Evolutionary conservation across 30 jellyfish, hydroid and myxozoan species (phyloP).

Genomic region (Clytia hemisphaerica): DNA sequence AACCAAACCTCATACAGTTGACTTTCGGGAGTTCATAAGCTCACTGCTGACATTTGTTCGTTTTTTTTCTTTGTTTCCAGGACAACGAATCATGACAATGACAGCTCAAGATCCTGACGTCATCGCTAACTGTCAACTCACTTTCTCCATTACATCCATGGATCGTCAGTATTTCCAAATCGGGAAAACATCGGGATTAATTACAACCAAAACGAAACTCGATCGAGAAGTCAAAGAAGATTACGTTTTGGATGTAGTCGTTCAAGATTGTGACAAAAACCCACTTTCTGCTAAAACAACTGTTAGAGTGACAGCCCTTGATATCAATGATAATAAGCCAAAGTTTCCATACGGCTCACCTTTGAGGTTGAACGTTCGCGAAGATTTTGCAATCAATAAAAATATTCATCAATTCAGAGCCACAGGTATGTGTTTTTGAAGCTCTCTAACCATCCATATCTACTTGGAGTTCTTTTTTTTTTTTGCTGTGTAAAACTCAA

Average conservation of each 20-base stretch:
- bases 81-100: no score
- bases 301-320: slow-evolving; percentile 57
- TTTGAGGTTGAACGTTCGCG: slow-evolving; percentile 41
- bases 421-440: slow-evolving; percentile 61
- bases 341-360: slow-evolving; percentile 39
- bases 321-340: slow-evolving; percentile 83
- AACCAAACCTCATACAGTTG: no score
- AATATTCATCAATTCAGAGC: slow-evolving; percentile 40
- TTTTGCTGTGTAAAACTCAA: no score
- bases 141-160: slow-evolving; percentile 53
- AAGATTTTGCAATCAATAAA: slow-evolving; percentile 35
- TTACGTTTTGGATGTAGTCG: slow-evolving; percentile 56
- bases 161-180: slow-evolving; percentile 58
- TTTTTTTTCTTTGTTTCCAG: no score
- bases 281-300: slow-evolving; percentile 36
- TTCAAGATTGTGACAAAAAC: slow-evolving; percentile 68
- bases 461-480: no score
- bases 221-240: slow-evolving; percentile 68
- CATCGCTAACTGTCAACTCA: slow-evolving; percentile 15
- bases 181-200: slow-evolving; percentile 36
- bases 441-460: no score
- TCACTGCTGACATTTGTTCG: no score
- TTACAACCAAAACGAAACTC: slow-evolving; percentile 46
- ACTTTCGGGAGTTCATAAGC: no score
- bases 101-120: slow-evolving; percentile 73